Evolutionary conservation across 2,888 invertebrate genomes (phyloP).

Genomic region (Orthosia gracilis): DNA sequence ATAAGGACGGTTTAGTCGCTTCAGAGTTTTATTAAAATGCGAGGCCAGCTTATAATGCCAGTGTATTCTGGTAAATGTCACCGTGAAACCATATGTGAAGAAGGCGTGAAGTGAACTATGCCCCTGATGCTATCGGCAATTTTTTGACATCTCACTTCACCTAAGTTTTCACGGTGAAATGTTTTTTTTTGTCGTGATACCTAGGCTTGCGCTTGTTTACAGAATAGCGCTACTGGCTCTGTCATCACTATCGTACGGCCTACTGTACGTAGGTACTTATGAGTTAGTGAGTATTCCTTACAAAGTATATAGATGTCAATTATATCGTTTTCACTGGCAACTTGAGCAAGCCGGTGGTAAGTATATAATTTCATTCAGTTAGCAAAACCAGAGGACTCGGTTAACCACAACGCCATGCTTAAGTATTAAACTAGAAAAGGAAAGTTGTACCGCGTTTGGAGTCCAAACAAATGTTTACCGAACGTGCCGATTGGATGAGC

Average conservation of each 20-base stretch:
- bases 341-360: conserved; percentile 46
- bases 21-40: too few species aligned
- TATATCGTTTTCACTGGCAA: conserved; percentile 54
- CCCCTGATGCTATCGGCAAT: too few species aligned
- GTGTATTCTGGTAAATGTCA: too few species aligned
- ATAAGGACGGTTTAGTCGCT: neutral
- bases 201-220: too few species aligned
- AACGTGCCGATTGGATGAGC: conserved; percentile 76
- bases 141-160: too few species aligned
- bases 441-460: conserved; percentile 78
- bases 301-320: conserved; percentile 21
- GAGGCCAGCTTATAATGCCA: too few species aligned
- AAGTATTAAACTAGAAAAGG: conserved; percentile 85
- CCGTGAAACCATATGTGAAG: too few species aligned
- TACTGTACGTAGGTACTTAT: neutral
- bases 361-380: conserved; percentile 75
- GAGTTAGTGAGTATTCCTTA: neutral
- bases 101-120: too few species aligned
- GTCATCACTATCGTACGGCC: neutral
- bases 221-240: neutral
- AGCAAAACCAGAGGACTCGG: conserved; percentile 79
- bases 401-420: conserved; percentile 82
- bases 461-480: conserved; percentile 82
- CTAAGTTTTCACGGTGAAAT: too few species aligned
- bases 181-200: too few species aligned